Percentiles rank a stretch among this genome's conserved stretches.
These are phyloP conservation scores for Ormyrus thymus DNA, from an alignment of 2,888 invertebrate species.

Conservation along the genomic window DNA sequence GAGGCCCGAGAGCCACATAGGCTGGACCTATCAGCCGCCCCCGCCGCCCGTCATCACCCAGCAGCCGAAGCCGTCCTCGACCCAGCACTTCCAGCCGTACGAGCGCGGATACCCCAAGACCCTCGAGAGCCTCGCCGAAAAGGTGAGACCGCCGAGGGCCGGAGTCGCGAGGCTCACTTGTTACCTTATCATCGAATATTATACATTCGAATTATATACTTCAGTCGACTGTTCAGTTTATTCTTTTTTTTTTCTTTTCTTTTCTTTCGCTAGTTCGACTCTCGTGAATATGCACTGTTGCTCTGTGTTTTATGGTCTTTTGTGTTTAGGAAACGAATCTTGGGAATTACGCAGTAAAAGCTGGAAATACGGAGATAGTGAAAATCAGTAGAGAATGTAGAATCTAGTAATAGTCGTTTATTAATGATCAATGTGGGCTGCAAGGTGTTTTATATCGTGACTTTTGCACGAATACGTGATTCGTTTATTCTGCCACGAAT, in stretches of 20 bases:
- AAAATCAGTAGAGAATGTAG: no score
- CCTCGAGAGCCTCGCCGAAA: conserved; percentile 92
- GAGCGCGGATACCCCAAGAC: conserved; percentile 92
- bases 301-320: no score
- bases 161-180: neutral
- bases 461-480: no score
- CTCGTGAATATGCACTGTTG: conserved; percentile 6
- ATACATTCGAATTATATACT: conserved; percentile 1
- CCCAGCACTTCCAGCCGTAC: conserved; percentile 90
- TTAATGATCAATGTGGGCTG: no score
- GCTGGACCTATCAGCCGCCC: conserved; percentile 83
- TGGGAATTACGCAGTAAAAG: no score
- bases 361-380: no score
- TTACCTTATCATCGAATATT: neutral
- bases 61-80: conserved; percentile 86
- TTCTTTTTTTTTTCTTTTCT: neutral
- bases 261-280: conserved; percentile 18
- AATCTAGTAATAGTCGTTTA: no score
- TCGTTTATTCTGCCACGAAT: no score
- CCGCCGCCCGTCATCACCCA: conserved; percentile 91
- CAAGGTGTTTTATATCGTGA: no score
- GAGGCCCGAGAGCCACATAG: conserved; percentile 76
- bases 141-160: conserved; percentile 75
- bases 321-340: no score
- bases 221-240: neutral